Evolutionary conservation across 1,140 invertebrate species (phyloP).

Genomic region (Cherax destructor): DNA sequence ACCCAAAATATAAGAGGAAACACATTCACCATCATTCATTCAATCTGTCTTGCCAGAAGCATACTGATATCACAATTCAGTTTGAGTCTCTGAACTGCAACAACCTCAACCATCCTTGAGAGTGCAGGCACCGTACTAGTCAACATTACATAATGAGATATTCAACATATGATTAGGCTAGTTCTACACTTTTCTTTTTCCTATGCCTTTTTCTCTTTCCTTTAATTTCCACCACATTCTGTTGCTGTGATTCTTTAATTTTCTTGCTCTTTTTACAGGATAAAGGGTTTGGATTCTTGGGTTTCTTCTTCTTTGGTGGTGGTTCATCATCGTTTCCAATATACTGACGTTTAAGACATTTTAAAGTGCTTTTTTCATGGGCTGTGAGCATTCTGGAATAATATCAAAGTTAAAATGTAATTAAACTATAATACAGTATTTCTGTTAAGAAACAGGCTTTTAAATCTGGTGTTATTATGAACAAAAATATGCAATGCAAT

Average conservation of each 20-base stretch:
- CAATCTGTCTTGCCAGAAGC: too few relatives aligned
- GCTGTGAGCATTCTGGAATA: neutral
- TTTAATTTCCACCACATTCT: neutral
- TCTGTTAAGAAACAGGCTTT: neutral
- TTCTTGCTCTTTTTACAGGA: slow-evolving; percentile 38
- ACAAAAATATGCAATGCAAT: too few relatives aligned
- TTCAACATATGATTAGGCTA: too few relatives aligned
- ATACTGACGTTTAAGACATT: slow-evolving; percentile 16
- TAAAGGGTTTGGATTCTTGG: slow-evolving; percentile 12
- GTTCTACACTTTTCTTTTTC: neutral
- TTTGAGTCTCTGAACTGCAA: too few relatives aligned
- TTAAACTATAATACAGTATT: neutral
- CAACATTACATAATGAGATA: too few relatives aligned
- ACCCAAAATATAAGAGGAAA: too few relatives aligned
- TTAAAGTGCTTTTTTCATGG: slow-evolving; percentile 3
- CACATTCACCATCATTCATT: too few relatives aligned
- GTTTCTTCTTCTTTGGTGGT: slow-evolving; percentile 14
- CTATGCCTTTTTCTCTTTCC: slow-evolving; percentile 13
- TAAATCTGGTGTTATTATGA: too few relatives aligned
- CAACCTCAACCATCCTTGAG: too few relatives aligned
- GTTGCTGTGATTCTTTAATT: neutral
- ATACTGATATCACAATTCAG: too few relatives aligned
- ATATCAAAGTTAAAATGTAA: too few relatives aligned
- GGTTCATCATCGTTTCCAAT: neutral
- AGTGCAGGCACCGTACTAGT: neutral